Conservation (phyloP, 2,113 vertebrate species). For the Toxotes chatareus region DNA sequence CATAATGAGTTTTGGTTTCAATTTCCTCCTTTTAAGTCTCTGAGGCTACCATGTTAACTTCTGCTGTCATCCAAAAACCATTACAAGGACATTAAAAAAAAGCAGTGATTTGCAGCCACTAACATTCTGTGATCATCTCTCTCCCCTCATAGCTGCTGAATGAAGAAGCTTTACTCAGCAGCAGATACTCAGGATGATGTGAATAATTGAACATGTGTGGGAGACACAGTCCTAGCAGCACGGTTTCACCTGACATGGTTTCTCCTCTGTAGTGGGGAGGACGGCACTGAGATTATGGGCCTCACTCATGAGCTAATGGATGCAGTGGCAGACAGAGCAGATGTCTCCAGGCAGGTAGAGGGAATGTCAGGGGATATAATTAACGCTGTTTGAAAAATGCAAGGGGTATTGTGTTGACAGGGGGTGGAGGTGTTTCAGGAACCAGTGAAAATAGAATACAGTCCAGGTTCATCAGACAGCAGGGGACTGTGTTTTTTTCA, state of each 20-base stretch:
- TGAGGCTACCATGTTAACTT: too few relatives aligned
- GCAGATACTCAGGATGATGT: constrained; percentile 31
- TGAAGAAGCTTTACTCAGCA: constrained; percentile 25
- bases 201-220: constrained; percentile 69
- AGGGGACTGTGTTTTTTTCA: too few relatives aligned
- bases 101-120: neutral
- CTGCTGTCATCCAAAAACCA: too few relatives aligned
- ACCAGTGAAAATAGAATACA: too few relatives aligned
- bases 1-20: too few relatives aligned
- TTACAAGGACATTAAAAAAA: too few relatives aligned
- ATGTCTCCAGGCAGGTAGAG: too few relatives aligned
- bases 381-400: neutral
- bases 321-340: neutral
- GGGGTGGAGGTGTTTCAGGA: too few relatives aligned
- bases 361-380: too few relatives aligned
- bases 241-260: constrained; percentile 44
- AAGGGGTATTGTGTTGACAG: neutral
- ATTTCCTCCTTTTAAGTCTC: too few relatives aligned
- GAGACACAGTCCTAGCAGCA: constrained; percentile 16
- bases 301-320: neutral
- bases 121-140: neutral
- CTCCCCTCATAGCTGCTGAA: neutral
- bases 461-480: too few relatives aligned
- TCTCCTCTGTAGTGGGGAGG: neutral
- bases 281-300: constrained; percentile 19